These are phyloP conservation scores for Limnothrissa miodon DNA, from an alignment of 2,113 vertebrate genomes.

Conservation along the genomic window DNA sequence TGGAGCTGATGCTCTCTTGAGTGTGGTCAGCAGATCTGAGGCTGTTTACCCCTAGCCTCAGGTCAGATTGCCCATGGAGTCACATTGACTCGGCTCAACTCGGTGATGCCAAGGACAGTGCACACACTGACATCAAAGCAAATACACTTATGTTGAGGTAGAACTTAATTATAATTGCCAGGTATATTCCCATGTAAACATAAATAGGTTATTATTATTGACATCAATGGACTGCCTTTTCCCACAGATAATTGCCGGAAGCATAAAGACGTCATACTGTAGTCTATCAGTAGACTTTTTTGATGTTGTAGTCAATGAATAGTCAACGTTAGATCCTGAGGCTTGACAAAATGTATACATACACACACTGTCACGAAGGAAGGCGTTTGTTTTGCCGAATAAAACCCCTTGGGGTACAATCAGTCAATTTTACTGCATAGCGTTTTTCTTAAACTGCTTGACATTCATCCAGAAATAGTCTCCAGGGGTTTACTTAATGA, in stretches of 20 bases:
- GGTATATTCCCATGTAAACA: background rate
- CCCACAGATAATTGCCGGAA: background rate
- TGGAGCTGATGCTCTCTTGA: constrained; percentile 53
- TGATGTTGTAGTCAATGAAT: background rate
- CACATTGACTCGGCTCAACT: constrained; percentile 22
- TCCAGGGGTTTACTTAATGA: background rate
- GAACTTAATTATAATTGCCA: background rate
- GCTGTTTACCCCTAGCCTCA: constrained; percentile 57
- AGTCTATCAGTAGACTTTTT: no score
- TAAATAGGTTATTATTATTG: background rate
- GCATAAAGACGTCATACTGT: no score
- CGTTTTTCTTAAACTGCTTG: background rate
- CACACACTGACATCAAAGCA: background rate
- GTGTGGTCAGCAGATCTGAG: constrained; percentile 41
- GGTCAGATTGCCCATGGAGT: constrained; percentile 40
- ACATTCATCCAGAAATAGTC: background rate
- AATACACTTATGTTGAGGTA: background rate
- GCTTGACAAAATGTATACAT: background rate
- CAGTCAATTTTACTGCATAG: background rate
- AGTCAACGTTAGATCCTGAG: background rate
- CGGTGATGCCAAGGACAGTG: background rate
- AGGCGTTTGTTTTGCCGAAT: background rate
- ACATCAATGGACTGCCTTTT: background rate
- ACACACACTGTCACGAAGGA: background rate
- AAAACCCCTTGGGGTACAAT: background rate